phyloP scores from a whole-genome alignment of 2,113 vertebrate species.

The Platysteira castanea region DNA sequence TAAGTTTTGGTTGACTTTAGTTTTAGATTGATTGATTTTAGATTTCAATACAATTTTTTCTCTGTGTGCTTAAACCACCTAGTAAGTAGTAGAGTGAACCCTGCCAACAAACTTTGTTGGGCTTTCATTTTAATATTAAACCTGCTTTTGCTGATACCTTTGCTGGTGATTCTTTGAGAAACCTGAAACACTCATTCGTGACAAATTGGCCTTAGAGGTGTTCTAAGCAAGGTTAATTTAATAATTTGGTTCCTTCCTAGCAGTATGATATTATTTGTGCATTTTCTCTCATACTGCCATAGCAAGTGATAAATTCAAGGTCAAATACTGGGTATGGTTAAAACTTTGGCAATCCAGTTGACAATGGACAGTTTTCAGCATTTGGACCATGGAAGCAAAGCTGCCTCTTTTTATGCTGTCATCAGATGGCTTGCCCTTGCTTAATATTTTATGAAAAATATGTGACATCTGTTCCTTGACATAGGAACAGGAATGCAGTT shows the following conservation, averaged over 20 bases:
- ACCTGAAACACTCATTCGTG: not conserved
- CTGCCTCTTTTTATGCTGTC: not conserved
- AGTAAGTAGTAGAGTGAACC: not conserved
- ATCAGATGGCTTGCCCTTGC: not conserved
- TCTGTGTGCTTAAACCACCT: not conserved
- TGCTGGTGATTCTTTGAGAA: not conserved
- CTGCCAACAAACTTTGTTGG: not conserved
- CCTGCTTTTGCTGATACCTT: not conserved
- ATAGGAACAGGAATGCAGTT: not conserved
- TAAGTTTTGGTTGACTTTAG: not conserved
- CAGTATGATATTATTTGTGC: not conserved
- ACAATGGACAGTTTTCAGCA: not conserved
- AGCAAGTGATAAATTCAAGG: not conserved
- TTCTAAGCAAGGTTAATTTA: not conserved
- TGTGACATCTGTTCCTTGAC: not conserved
- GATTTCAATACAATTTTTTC: not conserved
- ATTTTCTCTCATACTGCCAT: not conserved
- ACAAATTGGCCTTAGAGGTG: not conserved
- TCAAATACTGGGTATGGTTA: not conserved
- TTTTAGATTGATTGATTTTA: not conserved
- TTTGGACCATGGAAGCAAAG: not conserved
- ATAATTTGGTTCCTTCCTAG: not conserved
- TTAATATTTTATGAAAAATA: constrained; percentile 31
- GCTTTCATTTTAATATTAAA: not conserved
- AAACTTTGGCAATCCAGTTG: not conserved